Base-by-base conservation (phyloP, 2,113 vertebrate genomes). In the Pungitius pungitius region DNA sequence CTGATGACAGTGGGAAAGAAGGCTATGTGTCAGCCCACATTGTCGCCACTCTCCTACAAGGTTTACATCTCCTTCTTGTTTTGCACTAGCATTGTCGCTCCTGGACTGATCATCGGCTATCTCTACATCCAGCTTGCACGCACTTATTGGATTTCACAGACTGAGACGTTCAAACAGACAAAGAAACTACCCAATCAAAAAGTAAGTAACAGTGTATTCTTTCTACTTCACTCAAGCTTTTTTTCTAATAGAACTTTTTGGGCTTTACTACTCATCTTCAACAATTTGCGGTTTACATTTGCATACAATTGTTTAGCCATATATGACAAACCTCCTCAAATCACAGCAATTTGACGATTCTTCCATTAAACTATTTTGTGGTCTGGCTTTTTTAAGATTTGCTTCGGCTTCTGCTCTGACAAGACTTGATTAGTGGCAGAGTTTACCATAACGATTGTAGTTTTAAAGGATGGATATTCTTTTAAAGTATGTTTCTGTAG, bases 61-160 rank as follows among this genome's bases (percentile, higher is more conserved):
- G 82, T 95, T 52, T 97, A 97, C 88, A 94, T 97, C 88, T 94
- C 94, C 61, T 90, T 94, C 67, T 94, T 97, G 39, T 97, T 97
- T 76, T 95, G 95, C 86, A 97, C 96, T 27, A 97, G 96, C 89
- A 96, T 97, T 0, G 94, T 97, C 12, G 96, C 96, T 1, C 96
- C 96, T 0, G 96, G 96, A 15, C 88, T 97, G 43, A 88, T 97
- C 78, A 97, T 97, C 1, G 95, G 96, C 11, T 97, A 95, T 84
- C 94, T 97, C 15, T 97, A 97, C 77, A 94, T 95, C 68, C 90
- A 95, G 68, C 85, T 97, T 8, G 96, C 96, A 0, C 93, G 86
- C 65, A 95, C 96, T 1, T 97, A 97, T 70, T 97, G 96, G 96
- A 81, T 96, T 83, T 97, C 96, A 0, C 96, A 97, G 91, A 97